Base-by-base conservation (phyloP, 2,888 invertebrate genomes). In the Catocala sponsa region DNA sequence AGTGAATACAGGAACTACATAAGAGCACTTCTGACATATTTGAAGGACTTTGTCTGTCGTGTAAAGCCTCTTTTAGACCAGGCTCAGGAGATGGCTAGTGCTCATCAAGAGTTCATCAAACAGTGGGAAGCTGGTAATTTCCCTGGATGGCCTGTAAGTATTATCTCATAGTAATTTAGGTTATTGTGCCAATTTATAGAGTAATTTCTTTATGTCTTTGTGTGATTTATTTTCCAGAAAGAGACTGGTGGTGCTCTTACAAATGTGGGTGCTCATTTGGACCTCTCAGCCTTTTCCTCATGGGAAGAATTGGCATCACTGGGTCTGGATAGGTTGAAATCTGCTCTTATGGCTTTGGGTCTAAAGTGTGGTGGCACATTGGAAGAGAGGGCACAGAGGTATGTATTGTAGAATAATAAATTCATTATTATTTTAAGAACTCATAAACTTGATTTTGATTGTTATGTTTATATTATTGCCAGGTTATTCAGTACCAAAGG, bases 321-420 rank as follows among this genome's bases (percentile, higher is more conserved):
- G 4, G 99, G 99, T 15, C 91, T 99, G 75, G 99, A 99, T 94
- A 96, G 99, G 84, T 95, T 99, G 43, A 99, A 99, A 89, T 99
- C 99, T 0, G 99, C 99, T 0, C 92, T 99, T 11, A 98, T 99
- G 97, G 99, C 99, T 5, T 94, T 99, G 13, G 98, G 99, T 0
- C 95, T 99, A 0, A 99, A 99, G 91, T 99, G 99, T 92, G 99
- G 99, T 60, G 99, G 99, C 0, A 99, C 99, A 5, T 92, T 99
- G 55, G 99, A 99, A 92, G 99, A 99, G 91, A 95, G 99, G 78
- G 99, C 99, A 0, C 98, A 99, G 86, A 96, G 99, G 95, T 94
- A 79, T 55, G 47, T 51, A 15, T 33, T 25, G 25, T 25, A 25
- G 25, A 25, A 25, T 25, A 25, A 25, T 2, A 25, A 25, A 25